Conservation (phyloP, 1,140 invertebrate genomes). For the Uloborus diversus region DNA sequence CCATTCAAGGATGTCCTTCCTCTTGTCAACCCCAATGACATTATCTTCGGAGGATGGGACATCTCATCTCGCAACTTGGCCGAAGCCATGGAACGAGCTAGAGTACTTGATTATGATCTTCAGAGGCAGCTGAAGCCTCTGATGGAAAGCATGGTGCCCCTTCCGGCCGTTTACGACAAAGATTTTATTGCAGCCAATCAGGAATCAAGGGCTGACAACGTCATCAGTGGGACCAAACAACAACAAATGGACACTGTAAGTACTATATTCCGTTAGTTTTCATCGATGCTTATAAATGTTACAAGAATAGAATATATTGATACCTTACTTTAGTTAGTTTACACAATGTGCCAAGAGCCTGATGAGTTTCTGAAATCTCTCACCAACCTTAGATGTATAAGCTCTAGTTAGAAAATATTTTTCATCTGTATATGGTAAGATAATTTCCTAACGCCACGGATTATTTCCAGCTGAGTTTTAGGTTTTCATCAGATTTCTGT, state of each 20-base stretch:
- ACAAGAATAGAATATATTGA: no score
- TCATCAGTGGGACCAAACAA: conserved; percentile 79
- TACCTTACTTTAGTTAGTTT: no score
- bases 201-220: conserved; percentile 84
- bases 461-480: no score
- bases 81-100: conserved; percentile 84
- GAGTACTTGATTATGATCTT: conserved; percentile 71
- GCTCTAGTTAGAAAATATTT: no score
- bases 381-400: no score
- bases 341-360: no score
- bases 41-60: conserved; percentile 95
- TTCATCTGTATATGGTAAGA: no score
- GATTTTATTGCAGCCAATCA: conserved; percentile 98
- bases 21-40: conserved; percentile 88
- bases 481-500: no score
- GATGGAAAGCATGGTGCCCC: conserved; percentile 79
- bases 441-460: no score
- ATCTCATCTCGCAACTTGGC: conserved; percentile 86
- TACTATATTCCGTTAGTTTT: no score
- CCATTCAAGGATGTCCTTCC: conserved; percentile 85
- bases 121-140: conserved; percentile 70
- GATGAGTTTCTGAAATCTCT: no score
- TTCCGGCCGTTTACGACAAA: conserved; percentile 85
- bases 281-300: no score
- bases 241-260: conserved; percentile 73